phyloP scores from a whole-genome alignment of 2,888 invertebrate species.

The Acrocyrtus sp. region DNA sequence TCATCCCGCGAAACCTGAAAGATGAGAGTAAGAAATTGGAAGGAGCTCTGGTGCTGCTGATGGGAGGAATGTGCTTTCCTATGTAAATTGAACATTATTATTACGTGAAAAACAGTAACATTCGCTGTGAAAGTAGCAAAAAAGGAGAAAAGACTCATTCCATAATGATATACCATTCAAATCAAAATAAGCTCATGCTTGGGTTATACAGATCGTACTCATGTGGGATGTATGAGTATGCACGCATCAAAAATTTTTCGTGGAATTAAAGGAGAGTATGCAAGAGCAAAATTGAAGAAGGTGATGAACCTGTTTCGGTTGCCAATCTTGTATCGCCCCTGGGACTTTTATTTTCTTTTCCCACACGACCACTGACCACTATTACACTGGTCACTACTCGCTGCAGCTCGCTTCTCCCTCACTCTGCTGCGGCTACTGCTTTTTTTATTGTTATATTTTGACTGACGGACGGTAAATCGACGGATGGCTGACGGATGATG shows the following conservation, averaged over 20 bases:
- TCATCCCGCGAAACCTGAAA: constrained; percentile 6
- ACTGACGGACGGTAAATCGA: background rate
- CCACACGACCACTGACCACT: constrained; percentile 11
- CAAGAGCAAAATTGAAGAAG: background rate
- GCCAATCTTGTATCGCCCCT: constrained; percentile 44
- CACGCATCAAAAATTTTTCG: constrained; percentile 21
- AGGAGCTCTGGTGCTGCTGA: background rate
- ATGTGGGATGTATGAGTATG: no score
- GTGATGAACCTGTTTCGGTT: constrained; percentile 26
- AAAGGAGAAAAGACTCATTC: constrained; percentile 8
- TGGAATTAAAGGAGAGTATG: background rate
- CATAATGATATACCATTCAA: no score
- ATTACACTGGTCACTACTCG: no score
- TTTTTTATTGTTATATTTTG: background rate
- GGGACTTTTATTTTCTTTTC: constrained; percentile 43
- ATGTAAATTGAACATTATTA: constrained; percentile 35
- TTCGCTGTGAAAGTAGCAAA: constrained; percentile 10
- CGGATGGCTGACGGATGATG: constrained; percentile 24
- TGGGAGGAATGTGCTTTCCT: background rate
- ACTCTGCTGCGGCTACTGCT: background rate
- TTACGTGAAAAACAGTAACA: constrained; percentile 24
- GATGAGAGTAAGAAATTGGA: constrained; percentile 13
- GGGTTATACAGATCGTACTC: no score
- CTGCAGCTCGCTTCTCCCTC: no score
- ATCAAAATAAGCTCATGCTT: no score